Evolutionary conservation across 2,113 vertebrate genomes (phyloP).

Genomic region (Hiodon tergisus): DNA sequence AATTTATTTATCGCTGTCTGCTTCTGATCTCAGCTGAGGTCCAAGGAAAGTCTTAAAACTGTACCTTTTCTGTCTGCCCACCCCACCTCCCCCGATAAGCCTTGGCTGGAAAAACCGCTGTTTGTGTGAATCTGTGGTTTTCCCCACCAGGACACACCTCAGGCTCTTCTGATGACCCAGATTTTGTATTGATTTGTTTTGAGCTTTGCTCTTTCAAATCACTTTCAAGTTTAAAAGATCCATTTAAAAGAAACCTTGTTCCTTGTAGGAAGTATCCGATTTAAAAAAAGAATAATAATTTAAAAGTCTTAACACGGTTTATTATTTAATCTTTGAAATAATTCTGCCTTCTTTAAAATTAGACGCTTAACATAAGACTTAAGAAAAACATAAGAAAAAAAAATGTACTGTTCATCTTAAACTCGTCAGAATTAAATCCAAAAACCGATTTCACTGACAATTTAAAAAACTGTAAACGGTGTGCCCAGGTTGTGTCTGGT

Average conservation of each 20-base stretch:
- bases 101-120: not conserved
- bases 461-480: no score
- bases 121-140: not conserved
- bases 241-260: not conserved
- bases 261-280: no score
- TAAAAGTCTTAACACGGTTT: no score
- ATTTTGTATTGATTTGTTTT: not conserved
- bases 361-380: no score
- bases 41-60: not conserved
- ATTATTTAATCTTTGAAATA: no score
- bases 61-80: not conserved
- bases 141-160: not conserved
- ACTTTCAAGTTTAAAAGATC: not conserved
- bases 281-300: no score
- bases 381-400: no score
- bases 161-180: not conserved
- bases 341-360: no score
- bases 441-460: no score
- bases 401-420: no score
- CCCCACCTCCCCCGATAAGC: not conserved
- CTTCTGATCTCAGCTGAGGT: not conserved
- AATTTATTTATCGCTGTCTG: not conserved
- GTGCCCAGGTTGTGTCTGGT: no score
- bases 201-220: not conserved
- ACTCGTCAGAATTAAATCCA: no score